Evolutionary conservation across 2,113 vertebrate species (phyloP), one percentile per base, ranked within the genome.

Genomic region (Neoarius graeffei): DNA sequence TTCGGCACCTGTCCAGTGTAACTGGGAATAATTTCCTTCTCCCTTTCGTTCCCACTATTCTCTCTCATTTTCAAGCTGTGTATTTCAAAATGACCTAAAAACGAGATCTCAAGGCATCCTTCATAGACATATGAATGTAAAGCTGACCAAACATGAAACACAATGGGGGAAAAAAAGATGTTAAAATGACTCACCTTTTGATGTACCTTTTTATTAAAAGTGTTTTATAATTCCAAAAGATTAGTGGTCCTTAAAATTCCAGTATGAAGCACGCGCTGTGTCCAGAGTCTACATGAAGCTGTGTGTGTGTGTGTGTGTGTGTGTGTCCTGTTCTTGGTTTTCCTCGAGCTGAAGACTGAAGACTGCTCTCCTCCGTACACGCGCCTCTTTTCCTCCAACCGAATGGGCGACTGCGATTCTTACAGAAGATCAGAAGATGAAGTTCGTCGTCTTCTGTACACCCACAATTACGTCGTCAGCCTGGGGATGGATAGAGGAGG

Each of bases 401-500:
- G 90, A 85, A 88, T 89, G 88, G 85, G 92, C 91, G 89, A 92
- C 93, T 91, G 94, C 93, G 92, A 93, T 94, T 92, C 90, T 94
- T 91, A 90, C 93, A 90, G 91, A 93, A 94, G 93, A 90, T 89
- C 94, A 95, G 94, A 95, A 96, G 96, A 85, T 76, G 84, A 76
- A 76, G 96, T 96, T 97, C 96, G 96, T 96, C 96, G 96, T 95
- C 95, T 95, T 93, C 93, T 92, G 93, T 95, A 96, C 96, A 95
- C 96, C 96, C 96, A 95, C 96, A 95, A 95, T 96, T 96, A 96
- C 96, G 97, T 96, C 97, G 97, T 97, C 97, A 93, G 42, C 3
- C 42, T 42, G 42, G 94, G 91, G 93, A 88, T 87, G 52, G 93
- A 96, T 96, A 95, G 42, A 42, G 95, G 98, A 97, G 98, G 97